Percentiles rank a stretch among this genome's conserved stretches.
Conservation (phyloP, 1,140 invertebrate genomes). For the Drosophila littoralis region DNA sequence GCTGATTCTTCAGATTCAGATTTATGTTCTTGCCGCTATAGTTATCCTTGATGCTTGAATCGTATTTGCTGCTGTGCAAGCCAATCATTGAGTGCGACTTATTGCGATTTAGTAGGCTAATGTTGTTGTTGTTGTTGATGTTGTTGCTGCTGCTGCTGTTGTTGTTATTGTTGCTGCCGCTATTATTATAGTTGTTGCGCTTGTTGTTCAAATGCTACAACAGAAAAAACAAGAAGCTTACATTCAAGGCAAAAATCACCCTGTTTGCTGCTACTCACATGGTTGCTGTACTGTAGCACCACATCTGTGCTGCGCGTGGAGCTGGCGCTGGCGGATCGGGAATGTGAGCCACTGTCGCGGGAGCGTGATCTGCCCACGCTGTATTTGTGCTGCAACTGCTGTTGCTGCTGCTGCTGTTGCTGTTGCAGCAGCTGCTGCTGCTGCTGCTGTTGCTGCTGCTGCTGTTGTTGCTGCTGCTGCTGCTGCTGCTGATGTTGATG, state of each 20-base stretch:
- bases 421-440: conserved; percentile 41
- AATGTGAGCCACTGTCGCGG: conserved; percentile 89
- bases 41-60: conserved; percentile 67
- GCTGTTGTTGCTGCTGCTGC: conserved; percentile 24
- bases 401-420: conserved; percentile 42
- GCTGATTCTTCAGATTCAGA: conserved; percentile 66
- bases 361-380: conserved; percentile 85
- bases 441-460: conserved; percentile 34
- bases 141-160: conserved; percentile 32
- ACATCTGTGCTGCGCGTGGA: conserved; percentile 85
- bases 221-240: conserved; percentile 2
- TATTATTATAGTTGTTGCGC: conserved; percentile 59
- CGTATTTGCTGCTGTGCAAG: conserved; percentile 77
- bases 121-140: conserved; percentile 52
- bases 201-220: conserved; percentile 77
- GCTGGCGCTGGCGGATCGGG: conserved; percentile 87
- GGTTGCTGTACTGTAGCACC: conserved; percentile 80
- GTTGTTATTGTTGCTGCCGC: conserved; percentile 41
- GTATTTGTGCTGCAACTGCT: conserved; percentile 66
- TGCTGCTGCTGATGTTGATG: conserved; percentile 49
- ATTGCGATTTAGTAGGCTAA: conserved; percentile 70
- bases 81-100: conserved; percentile 81
- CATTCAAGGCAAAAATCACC: neutral
- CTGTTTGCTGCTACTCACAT: conserved; percentile 59
- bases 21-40: conserved; percentile 77